Conservation (phyloP, 1,140 invertebrate genomes). For the Zaprionus vittiger region DNA sequence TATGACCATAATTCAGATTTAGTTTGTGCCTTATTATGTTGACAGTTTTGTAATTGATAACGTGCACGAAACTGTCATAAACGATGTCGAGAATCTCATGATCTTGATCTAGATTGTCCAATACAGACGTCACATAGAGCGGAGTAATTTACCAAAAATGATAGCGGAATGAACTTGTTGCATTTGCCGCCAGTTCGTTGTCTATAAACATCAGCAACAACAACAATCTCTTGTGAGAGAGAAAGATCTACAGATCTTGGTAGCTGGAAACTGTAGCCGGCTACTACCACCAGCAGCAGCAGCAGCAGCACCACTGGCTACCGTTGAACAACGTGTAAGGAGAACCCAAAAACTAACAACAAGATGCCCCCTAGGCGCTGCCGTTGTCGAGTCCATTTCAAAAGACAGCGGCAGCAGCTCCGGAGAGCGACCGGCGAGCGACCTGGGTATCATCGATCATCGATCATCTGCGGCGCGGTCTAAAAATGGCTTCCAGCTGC, state of each 20-base stretch:
- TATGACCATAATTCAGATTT: constrained; percentile 30
- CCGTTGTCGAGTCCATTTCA: constrained; percentile 52
- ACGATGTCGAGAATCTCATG: constrained; percentile 46
- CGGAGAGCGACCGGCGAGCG: constrained; percentile 40
- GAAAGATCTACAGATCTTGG: constrained; percentile 19
- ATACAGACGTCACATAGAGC: constrained; percentile 74
- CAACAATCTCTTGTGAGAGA: constrained; percentile 31
- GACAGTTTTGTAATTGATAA: constrained; percentile 78
- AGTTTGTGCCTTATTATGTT: constrained; percentile 59
- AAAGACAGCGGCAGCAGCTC: constrained; percentile 51
- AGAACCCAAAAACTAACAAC: constrained; percentile 72
- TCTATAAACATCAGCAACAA: constrained; percentile 21
- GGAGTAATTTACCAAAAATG: constrained; percentile 79
- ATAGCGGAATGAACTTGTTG: constrained; percentile 70
- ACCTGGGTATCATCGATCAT: constrained; percentile 81
- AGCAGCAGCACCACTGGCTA: constrained; percentile 7
- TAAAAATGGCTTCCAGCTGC: constrained; percentile 83
- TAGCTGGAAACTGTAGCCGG: not conserved
- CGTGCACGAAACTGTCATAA: constrained; percentile 72
- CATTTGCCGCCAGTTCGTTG: constrained; percentile 29
- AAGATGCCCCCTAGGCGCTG: constrained; percentile 76
- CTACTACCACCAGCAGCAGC: not conserved
- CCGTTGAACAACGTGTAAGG: constrained; percentile 61
- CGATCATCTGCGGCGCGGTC: constrained; percentile 75
- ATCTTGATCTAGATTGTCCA: constrained; percentile 78